Conservation (phyloP, 2,113 vertebrate species). For the Ranitomeya variabilis region DNA sequence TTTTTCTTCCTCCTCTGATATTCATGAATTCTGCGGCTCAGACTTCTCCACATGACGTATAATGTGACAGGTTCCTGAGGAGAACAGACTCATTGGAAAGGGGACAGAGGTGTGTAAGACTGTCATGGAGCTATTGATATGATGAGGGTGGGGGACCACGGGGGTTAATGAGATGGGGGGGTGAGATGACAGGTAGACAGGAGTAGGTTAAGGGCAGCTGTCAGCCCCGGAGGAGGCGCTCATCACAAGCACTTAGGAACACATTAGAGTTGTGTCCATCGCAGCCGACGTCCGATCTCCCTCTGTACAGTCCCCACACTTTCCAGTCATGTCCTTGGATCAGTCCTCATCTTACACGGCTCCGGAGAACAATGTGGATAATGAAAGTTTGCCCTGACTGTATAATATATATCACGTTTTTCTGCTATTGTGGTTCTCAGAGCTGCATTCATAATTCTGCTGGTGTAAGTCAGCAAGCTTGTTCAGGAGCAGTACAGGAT, state of each 20-base stretch:
- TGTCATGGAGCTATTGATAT: slow-evolving; percentile 33
- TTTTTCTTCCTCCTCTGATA: neutral
- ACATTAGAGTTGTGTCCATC: slow-evolving; percentile 20
- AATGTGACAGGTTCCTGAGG: neutral
- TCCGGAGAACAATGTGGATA: neutral
- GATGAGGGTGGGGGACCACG: neutral
- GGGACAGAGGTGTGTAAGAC: neutral
- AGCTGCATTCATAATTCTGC: neutral
- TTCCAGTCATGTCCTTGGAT: neutral
- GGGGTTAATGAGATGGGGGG: slow-evolving; percentile 51
- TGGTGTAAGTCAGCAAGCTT: neutral
- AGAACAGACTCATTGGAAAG: neutral
- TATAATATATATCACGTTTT: neutral
- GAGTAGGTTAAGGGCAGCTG: slow-evolving; percentile 43
- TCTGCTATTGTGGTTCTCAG: neutral
- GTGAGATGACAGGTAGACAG: slow-evolving; percentile 37
- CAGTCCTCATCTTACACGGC: neutral
- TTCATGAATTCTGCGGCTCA: neutral
- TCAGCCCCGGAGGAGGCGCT: slow-evolving; percentile 26
- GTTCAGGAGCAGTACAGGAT: neutral
- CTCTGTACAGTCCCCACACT: neutral
- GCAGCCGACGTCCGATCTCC: neutral
- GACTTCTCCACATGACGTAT: neutral
- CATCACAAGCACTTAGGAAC: slow-evolving; percentile 24
- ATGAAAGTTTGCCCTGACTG: neutral